phyloP scores from a whole-genome alignment of 2,797 vertebrate species.

The Amazona finschi region DNA sequence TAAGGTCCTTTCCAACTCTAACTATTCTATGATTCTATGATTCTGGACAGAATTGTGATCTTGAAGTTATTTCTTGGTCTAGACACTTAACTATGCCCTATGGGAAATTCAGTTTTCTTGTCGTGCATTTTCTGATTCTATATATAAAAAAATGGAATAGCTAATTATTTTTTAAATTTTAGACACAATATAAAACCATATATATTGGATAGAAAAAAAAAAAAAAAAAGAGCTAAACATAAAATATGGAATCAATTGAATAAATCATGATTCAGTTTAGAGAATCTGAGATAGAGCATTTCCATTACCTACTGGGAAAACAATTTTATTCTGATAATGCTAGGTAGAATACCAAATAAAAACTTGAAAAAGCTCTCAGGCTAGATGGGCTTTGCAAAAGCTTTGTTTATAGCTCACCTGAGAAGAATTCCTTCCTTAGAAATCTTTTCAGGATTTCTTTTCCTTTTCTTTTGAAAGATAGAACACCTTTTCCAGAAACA shows the following conservation, averaged over 20 bases:
- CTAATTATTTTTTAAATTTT: background rate
- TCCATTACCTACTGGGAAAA: background rate
- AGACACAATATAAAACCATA: background rate
- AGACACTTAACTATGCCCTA: background rate
- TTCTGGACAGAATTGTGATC: background rate
- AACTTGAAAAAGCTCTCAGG: background rate
- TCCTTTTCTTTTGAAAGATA: background rate
- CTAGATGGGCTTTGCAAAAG: background rate
- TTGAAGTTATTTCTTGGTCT: background rate
- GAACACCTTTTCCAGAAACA: background rate
- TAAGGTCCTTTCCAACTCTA: no score
- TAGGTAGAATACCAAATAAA: background rate
- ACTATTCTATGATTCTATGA: background rate
- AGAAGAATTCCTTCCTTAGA: background rate
- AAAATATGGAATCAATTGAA: background rate
- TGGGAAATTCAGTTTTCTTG: background rate
- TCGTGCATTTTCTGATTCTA: background rate
- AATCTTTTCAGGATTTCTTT: background rate
- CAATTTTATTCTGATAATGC: background rate
- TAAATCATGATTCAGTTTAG: background rate
- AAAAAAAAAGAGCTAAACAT: background rate
- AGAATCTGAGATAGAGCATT: background rate
- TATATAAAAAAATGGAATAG: background rate
- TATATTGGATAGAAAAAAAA: background rate
- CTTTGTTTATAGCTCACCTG: background rate